Evolutionary conservation across 1,140 invertebrate species (phyloP), one percentile per base, ranked within the genome.

Genomic region (Cydia splendana): DNA sequence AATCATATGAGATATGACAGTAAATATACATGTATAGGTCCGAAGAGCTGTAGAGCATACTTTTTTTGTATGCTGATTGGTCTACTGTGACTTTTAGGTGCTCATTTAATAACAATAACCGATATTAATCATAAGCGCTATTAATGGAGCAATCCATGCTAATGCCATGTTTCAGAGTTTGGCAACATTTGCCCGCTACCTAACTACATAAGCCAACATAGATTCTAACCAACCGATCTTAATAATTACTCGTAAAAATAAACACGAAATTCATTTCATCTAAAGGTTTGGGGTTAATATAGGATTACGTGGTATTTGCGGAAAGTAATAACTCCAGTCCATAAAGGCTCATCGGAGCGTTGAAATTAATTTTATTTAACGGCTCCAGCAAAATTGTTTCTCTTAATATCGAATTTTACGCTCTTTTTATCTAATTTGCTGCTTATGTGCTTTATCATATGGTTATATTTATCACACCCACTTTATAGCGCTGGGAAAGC

Each of bases 301-400:
- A 34, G 67, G 67, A 71, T 71, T 71, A 71, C 67, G 18, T 71
- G 38, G 34, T 34, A 42, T 42, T 42, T 38, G 67, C 15, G 67
- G 67, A 71, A 71, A 18, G 67, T 38, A 71, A 71, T 71, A 71
- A 71, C n/a, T 69, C 65, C 65, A 71, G 67, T 38, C 34, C 38
- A 71, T 71, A 71, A 71, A 71, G 34, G n/a, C 34, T 42, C 65
- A 69, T n/a, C 67, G 67, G 67, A 71, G 67, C 67, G 67, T 71
- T 4, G 34, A 42, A 71, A 71, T 42, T 71, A 71, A 71, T 71
- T 71, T 71, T 71, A 71, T 71, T 71, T 71, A 42, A 71, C 67
- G 67, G 30, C 38, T 15, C 34, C 20, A 18, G 34, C 67, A 71
- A 71, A 42, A 71, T 71, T 71, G 67, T 71, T 69, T 20, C 67